Conservation (phyloP, 1,140 invertebrate genomes). For the Ceratosolen fusciceps region DNA sequence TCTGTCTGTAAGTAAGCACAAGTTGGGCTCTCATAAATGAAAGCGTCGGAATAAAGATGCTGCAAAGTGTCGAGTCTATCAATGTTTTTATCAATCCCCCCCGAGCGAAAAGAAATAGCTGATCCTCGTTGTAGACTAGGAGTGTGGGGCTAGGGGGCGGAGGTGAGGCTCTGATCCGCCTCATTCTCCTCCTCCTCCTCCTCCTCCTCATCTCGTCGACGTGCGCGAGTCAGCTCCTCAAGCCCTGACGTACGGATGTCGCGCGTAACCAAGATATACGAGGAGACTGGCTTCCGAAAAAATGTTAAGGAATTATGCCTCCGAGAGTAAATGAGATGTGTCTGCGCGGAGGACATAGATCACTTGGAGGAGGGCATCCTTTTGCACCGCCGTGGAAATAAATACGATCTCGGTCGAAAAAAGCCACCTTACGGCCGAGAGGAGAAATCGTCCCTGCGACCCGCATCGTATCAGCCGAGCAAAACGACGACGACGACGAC, state of each 20-base stretch:
- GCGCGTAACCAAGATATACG: slow-evolving; percentile 68
- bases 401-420: slow-evolving; percentile 60
- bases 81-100: background rate
- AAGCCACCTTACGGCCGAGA: background rate
- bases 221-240: too few species aligned
- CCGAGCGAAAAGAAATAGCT: background rate
- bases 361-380: slow-evolving; percentile 65
- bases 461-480: slow-evolving; percentile 58
- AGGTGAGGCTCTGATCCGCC: background rate
- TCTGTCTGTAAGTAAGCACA: background rate
- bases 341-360: slow-evolving; percentile 67
- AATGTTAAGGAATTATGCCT: slow-evolving; percentile 70
- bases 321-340: slow-evolving; percentile 69
- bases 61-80: background rate
- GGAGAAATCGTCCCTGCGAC: slow-evolving; percentile 53
- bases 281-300: slow-evolving; percentile 65
- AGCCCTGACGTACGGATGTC: too few species aligned
- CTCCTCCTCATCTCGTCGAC: background rate
- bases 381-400: slow-evolving; percentile 65
- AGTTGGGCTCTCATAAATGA: background rate
- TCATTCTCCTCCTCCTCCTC: background rate
- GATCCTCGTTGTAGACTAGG: too few species aligned
- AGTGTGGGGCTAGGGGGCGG: too few species aligned
- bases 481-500: too few species aligned
- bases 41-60: background rate